phyloP scores from a whole-genome alignment of 2,797 vertebrate species.

The Cuniculus paca region DNA sequence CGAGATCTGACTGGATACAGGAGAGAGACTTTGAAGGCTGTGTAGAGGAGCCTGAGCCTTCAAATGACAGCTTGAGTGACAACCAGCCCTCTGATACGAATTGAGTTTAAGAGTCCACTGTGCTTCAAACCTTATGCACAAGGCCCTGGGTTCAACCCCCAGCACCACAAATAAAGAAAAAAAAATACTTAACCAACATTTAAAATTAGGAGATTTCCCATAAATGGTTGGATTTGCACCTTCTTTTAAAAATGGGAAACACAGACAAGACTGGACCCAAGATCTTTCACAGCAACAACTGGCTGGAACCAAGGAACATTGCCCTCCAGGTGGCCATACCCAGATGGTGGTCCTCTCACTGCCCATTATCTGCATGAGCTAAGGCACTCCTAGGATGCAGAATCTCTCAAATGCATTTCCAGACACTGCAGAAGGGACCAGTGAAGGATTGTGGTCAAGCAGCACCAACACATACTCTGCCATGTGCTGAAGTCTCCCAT shows the following conservation, averaged over 20 bases:
- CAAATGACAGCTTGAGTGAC: not conserved
- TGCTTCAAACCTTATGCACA: not conserved
- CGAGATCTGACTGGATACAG: not conserved
- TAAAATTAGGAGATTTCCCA: not conserved
- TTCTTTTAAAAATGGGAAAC: slow-evolving; percentile 40
- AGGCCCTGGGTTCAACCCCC: too few relatives aligned
- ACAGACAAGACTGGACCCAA: not conserved
- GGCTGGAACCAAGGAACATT: not conserved
- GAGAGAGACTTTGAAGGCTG: not conserved
- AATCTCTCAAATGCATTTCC: not conserved
- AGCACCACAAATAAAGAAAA: too few relatives aligned
- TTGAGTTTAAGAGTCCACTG: not conserved
- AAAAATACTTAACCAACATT: not conserved
- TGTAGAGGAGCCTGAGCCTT: not conserved
- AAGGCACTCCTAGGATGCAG: not conserved
- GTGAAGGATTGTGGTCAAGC: not conserved
- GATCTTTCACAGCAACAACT: not conserved
- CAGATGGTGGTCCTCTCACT: not conserved
- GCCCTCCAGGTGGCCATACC: not conserved
- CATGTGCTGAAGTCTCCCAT: not conserved
- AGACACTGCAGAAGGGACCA: not conserved
- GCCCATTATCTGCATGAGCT: not conserved
- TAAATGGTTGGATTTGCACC: not conserved
- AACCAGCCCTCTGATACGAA: not conserved
- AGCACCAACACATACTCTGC: not conserved